These are phyloP conservation scores for Actinia tenebrosa DNA, from an alignment of 64 coral and sea anemone genomes.

Conservation along the genomic window DNA sequence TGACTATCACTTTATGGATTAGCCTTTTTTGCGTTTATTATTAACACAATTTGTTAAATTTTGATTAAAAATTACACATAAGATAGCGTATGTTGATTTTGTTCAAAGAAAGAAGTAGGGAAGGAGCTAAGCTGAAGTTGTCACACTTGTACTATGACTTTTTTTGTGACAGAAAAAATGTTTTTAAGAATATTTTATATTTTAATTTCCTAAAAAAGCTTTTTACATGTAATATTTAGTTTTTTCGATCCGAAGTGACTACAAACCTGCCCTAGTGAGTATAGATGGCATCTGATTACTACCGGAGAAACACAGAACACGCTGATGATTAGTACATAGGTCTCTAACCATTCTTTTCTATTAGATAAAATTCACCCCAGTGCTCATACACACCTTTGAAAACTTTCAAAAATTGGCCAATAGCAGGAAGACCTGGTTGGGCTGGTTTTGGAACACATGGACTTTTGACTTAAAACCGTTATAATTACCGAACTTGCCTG, in stretches of 20 bases:
- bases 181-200: no score
- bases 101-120: neutral
- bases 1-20: conserved; percentile 5
- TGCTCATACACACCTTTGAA: no score
- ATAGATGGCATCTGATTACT: no score
- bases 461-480: neutral
- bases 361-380: no score
- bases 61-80: neutral
- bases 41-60: neutral
- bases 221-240: no score
- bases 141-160: neutral
- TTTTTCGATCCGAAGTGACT: no score
- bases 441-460: neutral
- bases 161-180: neutral
- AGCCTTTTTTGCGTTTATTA: neutral
- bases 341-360: no score
- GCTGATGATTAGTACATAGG: no score
- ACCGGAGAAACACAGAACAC: no score
- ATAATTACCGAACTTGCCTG: neutral
- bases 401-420: neutral
- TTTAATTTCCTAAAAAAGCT: neutral
- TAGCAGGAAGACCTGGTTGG: neutral
- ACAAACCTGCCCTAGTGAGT: no score
- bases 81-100: neutral
- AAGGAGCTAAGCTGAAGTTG: neutral